A percentile compares a stretch with the other conserved stretches of the same genome.
phyloP scores from a whole-genome alignment of 2,888 invertebrate species.

The Lepidochrysops patricia region DNA sequence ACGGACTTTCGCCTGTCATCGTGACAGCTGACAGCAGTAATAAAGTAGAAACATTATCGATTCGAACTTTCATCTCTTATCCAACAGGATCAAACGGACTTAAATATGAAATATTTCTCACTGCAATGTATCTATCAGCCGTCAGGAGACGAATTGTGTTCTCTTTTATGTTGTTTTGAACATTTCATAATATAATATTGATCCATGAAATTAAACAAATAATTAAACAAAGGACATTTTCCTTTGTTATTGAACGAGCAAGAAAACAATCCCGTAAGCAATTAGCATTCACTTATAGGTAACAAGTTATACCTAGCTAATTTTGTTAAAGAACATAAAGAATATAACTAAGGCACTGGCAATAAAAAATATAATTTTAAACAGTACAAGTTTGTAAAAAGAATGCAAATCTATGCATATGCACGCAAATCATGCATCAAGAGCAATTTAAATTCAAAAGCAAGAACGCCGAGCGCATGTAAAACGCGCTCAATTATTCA shows the following conservation, averaged over 20 bases:
- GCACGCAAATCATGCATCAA: conserved; percentile 11
- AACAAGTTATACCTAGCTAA: too few species aligned
- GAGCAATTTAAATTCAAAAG: conserved; percentile 9
- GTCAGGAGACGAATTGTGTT: too few species aligned
- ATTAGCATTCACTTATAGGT: too few species aligned
- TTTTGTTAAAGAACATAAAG: too few species aligned
- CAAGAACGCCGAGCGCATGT: conserved; percentile 8
- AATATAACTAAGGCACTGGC: too few species aligned
- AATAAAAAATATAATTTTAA: too few species aligned
- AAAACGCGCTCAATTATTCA: conserved; percentile 25
- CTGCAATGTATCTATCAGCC: background rate
- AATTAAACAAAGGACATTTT: too few species aligned
- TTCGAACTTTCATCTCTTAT: background rate
- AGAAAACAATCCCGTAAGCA: too few species aligned
- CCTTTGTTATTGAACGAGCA: too few species aligned
- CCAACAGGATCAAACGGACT: conserved; percentile 4
- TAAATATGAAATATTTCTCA: background rate
- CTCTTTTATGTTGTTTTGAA: too few species aligned
- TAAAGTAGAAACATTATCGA: background rate
- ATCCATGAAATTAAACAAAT: too few species aligned
- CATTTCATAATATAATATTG: too few species aligned
- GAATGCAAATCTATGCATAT: background rate
- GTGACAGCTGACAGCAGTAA: background rate
- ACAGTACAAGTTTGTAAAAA: background rate
- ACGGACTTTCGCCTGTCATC: background rate